Percentiles rank a stretch among this genome's conserved stretches.
Conservation (phyloP, 2,113 vertebrate species). For the Catharus minimus region DNA sequence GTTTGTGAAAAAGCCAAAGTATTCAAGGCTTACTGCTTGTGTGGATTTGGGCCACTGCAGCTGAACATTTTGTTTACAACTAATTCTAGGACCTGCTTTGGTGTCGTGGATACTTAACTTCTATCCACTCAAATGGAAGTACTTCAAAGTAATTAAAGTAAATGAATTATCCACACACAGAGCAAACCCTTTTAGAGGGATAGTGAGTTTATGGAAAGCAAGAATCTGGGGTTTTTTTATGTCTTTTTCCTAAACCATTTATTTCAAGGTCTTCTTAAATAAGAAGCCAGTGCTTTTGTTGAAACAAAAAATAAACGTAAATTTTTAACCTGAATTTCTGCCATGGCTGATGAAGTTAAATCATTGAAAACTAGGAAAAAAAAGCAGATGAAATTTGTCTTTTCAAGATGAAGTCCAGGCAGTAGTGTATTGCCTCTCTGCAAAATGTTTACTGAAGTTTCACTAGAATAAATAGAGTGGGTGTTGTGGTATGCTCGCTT, state of each 20-base stretch:
- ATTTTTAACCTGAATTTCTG: not conserved
- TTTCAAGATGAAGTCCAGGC: not conserved
- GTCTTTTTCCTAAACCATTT: not conserved
- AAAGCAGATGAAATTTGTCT: not conserved
- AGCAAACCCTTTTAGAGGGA: conserved; percentile 27
- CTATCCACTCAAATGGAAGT: conserved; percentile 1
- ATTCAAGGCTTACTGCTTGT: not conserved
- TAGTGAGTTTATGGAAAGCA: conserved; percentile 10
- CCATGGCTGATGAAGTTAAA: not conserved
- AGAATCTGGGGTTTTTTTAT: not conserved
- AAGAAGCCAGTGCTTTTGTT: not conserved
- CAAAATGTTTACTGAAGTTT: not conserved
- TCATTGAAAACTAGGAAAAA: not conserved
- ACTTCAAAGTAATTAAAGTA: conserved; percentile 55
- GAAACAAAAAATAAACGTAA: not conserved
- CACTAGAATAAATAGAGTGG: not conserved
- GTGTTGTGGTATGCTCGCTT: not conserved
- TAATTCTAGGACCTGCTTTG: conserved; percentile 21
- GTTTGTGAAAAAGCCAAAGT: not conserved
- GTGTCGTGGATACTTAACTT: conserved; percentile 34
- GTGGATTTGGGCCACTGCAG: not conserved
- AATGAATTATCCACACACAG: conserved; percentile 20
- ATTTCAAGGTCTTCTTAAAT: conserved; percentile 35
- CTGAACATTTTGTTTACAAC: conserved; percentile 14
- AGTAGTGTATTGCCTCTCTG: not conserved